phyloP scores from a whole-genome alignment of 1,140 invertebrate species.

The Idris sp. region DNA sequence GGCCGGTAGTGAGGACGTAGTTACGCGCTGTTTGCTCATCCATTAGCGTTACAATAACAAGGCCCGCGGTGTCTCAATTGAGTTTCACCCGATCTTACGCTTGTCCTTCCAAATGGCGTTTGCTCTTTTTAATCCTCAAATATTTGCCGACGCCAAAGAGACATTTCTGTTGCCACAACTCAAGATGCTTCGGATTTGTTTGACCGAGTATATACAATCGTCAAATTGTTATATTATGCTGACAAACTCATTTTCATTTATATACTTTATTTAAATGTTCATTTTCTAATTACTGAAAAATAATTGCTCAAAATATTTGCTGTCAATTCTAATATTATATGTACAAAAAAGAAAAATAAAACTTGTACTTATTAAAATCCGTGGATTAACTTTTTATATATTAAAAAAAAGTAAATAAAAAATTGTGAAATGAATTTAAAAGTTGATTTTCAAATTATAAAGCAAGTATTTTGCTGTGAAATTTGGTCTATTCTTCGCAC shows the following conservation, averaged over 20 bases:
- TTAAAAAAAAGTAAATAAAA: no score
- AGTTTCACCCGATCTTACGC: conserved; percentile 56
- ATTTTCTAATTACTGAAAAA: no score
- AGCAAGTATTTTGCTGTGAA: conserved; percentile 15
- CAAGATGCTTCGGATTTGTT: conserved; percentile 52
- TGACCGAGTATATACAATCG: conserved; percentile 49
- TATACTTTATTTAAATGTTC: no score
- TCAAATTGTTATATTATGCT: conserved; percentile 38
- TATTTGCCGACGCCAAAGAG: conserved; percentile 43
- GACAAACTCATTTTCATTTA: not conserved
- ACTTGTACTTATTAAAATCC: no score
- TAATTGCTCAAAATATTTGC: no score
- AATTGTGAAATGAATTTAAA: no score
- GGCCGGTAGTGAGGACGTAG: conserved; percentile 49
- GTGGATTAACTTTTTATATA: no score
- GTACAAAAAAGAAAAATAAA: no score
- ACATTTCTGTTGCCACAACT: conserved; percentile 56
- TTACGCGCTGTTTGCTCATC: conserved; percentile 62
- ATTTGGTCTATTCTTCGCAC: conserved; percentile 29
- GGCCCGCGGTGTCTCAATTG: conserved; percentile 28
- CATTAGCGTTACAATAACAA: conserved; percentile 67
- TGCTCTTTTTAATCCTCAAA: conserved; percentile 51
- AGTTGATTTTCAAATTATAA: no score
- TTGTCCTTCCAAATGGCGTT: conserved; percentile 44
- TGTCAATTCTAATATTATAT: no score